Conservation (phyloP, 2,888 invertebrate species). For the Camptogramma bilineatum region DNA sequence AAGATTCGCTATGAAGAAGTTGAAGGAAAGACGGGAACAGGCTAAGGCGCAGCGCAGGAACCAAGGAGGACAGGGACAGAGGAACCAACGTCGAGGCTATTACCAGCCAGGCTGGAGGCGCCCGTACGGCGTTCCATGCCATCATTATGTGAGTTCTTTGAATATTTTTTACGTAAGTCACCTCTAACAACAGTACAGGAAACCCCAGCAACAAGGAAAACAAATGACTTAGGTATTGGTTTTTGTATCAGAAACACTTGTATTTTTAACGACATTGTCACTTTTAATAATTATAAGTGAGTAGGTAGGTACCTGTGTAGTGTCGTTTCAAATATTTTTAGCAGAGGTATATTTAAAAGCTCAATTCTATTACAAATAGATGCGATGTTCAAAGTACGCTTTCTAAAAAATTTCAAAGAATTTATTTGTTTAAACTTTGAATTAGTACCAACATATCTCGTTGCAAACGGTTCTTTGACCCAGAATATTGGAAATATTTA, state of each 20-base stretch:
- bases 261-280: not conserved
- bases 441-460: constrained; percentile 28
- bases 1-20: constrained; percentile 72
- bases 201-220: not conserved
- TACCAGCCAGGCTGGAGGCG: constrained; percentile 31
- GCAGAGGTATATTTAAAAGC: constrained; percentile 4
- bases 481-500: constrained; percentile 61
- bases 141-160: constrained; percentile 54
- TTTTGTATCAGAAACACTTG: not conserved
- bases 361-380: not conserved
- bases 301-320: not conserved
- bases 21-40: constrained; percentile 69
- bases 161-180: not conserved
- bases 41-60: constrained; percentile 65
- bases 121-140: constrained; percentile 39
- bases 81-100: constrained; percentile 42
- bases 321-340: too few species aligned
- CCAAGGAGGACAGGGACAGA: constrained; percentile 49
- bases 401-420: constrained; percentile 32
- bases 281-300: not conserved
- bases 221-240: not conserved
- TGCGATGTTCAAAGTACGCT: constrained; percentile 25
- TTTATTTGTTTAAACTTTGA: constrained; percentile 36
- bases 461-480: constrained; percentile 65
- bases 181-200: not conserved